These are phyloP conservation scores for Leptobrachium ailaonicum DNA, from an alignment of 2,113 vertebrate species.

Conservation along the genomic window DNA sequence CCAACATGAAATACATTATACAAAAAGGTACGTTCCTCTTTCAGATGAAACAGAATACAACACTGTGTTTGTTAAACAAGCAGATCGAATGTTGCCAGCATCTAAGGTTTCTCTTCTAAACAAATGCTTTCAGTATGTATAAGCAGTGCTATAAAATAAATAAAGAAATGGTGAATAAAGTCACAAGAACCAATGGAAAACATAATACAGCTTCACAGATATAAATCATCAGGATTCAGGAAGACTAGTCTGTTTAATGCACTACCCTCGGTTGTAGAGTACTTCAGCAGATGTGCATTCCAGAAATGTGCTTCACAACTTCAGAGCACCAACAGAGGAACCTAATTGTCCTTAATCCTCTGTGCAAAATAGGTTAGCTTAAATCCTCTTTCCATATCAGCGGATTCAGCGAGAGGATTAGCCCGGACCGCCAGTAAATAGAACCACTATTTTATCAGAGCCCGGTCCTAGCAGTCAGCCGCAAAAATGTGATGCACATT, in stretches of 20 bases:
- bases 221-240: not conserved
- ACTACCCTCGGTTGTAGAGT: not conserved
- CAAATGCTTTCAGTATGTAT: constrained; percentile 22
- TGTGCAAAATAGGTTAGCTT: constrained; percentile 68
- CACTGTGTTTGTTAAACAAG: constrained; percentile 25
- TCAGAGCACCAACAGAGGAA: constrained; percentile 52
- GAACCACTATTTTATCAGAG: constrained; percentile 51
- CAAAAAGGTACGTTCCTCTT: too few species aligned
- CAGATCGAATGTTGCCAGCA: constrained; percentile 3
- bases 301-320: constrained; percentile 53
- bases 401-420: constrained; percentile 62
- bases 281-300: constrained; percentile 49
- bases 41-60: not conserved
- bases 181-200: not conserved
- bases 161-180: not conserved
- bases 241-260: not conserved
- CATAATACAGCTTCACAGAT: not conserved
- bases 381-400: constrained; percentile 74
- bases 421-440: constrained; percentile 51
- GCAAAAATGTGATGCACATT: constrained; percentile 24
- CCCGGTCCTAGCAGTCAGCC: constrained; percentile 24
- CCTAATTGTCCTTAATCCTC: constrained; percentile 69
- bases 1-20: too few species aligned
- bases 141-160: not conserved
- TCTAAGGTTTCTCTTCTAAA: constrained; percentile 24